Conservation (phyloP, 2,888 invertebrate species). For the Cerceris rybyensis region DNA sequence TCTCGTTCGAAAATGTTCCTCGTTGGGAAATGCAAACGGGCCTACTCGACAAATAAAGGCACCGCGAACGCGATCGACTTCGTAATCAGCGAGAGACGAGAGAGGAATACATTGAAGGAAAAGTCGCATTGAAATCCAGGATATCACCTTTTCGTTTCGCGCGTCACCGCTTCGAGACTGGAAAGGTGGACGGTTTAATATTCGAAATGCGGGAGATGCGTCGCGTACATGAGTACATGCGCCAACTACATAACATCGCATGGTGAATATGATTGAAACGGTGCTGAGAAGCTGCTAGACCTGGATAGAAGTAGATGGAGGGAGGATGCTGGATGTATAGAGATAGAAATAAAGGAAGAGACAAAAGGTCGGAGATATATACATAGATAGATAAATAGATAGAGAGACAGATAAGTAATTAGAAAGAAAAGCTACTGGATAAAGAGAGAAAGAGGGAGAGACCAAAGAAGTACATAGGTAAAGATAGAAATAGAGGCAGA, state of each 20-base stretch:
- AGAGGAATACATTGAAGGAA: neutral
- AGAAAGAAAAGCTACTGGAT: too few species aligned
- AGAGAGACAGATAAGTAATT: too few species aligned
- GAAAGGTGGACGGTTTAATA: neutral
- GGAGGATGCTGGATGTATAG: too few species aligned
- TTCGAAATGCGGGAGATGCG: neutral
- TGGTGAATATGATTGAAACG: too few species aligned
- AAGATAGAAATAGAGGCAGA: too few species aligned
- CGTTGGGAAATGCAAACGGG: neutral
- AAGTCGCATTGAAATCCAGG: neutral
- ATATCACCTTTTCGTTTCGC: neutral
- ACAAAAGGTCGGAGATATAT: too few species aligned
- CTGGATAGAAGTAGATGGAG: too few species aligned
- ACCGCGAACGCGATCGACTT: neutral
- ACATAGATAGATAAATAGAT: too few species aligned
- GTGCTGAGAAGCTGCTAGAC: too few species aligned
- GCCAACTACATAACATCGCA: neutral
- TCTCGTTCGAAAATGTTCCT: neutral
- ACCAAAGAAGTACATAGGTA: too few species aligned
- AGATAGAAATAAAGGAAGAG: too few species aligned
- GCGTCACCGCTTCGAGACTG: slow-evolving; percentile 6
- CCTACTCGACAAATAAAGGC: slow-evolving; percentile 5
- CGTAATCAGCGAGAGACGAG: slow-evolving; percentile 5
- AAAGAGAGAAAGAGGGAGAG: too few species aligned
- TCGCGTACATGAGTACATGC: neutral